Evolutionary conservation across 2,113 vertebrate genomes (phyloP), one percentile per base, ranked within the genome.

Genomic region (Girardinichthys multiradiatus): DNA sequence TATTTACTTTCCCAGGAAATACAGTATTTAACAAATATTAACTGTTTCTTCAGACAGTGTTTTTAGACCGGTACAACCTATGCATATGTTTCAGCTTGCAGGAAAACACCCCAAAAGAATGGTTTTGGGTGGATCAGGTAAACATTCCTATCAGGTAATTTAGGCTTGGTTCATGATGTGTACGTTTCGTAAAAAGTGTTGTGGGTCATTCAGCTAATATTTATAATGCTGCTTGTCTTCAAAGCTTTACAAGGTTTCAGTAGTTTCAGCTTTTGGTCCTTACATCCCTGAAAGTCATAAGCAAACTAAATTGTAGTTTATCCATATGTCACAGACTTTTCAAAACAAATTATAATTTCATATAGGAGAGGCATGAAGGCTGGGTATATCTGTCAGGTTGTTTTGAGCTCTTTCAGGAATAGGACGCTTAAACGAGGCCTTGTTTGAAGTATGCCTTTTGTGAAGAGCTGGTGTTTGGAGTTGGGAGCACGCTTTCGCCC

Each of bases 321-420:
- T 82, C 70, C 57, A 62, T 78, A 59, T 85, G 91, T 82, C 91
- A 75, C 4, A n/a, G 68, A 77, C 68, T 82, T 90, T 89, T 92
- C 84, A 93, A 92, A 94, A 92, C 91, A 94, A 86, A 75, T 28
- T 64, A 91, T 89, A 92, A 94, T 39, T 77, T 68, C 77, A 92
- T 90, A 89, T 76, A 58, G 57, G 68, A 28, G 48, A 65, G 60
- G 71, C 71, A 76, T 24, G 71, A 79, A 60, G 64, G 51, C 74
- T 26, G 65, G 70, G 72, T 64, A 64, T 69, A 76, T 83, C 37
- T 77, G 70, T 72, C 79, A 72, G 84, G 70, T 80, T 87, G 88
- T 71, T 82, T 80, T 58, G 39, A 33, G 7, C 24, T 58, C 70
- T 80, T 81, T 17, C 10, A 4, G 85, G 85, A 90, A 91, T 81